Evolutionary conservation across 2,797 vertebrate species (phyloP), one percentile per base, ranked within the genome.

Genomic region (Notoglanidium macrostoma): DNA sequence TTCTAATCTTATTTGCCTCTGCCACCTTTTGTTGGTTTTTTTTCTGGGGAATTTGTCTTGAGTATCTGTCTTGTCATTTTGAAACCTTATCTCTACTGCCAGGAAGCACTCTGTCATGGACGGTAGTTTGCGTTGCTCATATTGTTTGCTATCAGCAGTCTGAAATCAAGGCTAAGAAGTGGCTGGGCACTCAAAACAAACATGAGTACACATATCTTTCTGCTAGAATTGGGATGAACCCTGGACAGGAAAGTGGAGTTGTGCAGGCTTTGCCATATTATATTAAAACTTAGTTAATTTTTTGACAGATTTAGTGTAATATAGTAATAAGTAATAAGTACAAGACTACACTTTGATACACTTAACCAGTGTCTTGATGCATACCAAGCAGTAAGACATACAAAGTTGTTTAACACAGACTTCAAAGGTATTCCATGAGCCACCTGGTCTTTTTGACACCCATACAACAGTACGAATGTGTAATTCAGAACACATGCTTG

Each of bases 401-500:
- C 70, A 49, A 82, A 23, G 32, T 78, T 49, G 2, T 32, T 55
- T 72, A 74, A 72, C 59, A 49, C 26, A 67, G 70, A n/a, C 85
- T 76, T 49, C 67, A 55, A 86, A 29, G 51, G 83, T 78, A 72
- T 77, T 85, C 59, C 68, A 77, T 74, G 57, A 90, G 70, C 65
- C 59, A 70, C 70, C 85, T 86, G 59, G 61, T 76, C 54, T 68
- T 21, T 87, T 76, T 87, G 84, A 88, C 84, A 88, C 84, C 49
- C 44, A 14, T 51, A 77, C 61, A 76, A 68, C 85, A 81, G 55
- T 79, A 86, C 1, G 77, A 78, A 14, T 54, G 80, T 87, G 51
- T 89, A 87, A 88, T 86, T 35, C 10, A 87, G 81, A 84, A 74
- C 89, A 87, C 85, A 84, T 90, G 89, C 70, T 61, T 59, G 5